phyloP scores from a whole-genome alignment of 2,797 vertebrate species.

The Anabacerthia variegaticeps region DNA sequence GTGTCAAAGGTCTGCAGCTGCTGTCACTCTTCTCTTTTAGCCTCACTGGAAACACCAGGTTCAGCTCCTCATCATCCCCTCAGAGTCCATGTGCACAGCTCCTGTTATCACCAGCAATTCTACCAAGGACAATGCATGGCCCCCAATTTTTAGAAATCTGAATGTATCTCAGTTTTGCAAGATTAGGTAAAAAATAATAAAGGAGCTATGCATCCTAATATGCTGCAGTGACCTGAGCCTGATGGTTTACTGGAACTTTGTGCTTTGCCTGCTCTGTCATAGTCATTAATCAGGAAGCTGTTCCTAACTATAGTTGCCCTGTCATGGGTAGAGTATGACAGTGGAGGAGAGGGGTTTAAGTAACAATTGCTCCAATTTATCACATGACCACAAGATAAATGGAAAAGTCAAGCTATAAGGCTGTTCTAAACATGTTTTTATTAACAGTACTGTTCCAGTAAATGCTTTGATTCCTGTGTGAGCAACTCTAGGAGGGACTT shows the following conservation, averaged over 20 bases:
- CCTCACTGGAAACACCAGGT: conserved; percentile 33
- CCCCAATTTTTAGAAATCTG: neutral
- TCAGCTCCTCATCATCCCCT: neutral
- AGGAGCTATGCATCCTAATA: neutral
- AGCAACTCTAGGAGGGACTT: neutral
- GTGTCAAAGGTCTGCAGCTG: conserved; percentile 77
- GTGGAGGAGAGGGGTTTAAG: neutral
- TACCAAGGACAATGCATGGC: neutral
- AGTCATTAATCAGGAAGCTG: conserved; percentile 61
- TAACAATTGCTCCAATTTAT: neutral
- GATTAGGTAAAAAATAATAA: neutral
- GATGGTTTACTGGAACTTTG: conserved; percentile 1
- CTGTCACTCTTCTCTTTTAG: conserved; percentile 64
- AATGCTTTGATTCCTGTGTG: neutral
- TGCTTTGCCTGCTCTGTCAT: conserved; percentile 24
- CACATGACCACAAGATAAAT: neutral
- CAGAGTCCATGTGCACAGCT: neutral
- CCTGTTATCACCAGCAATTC: neutral
- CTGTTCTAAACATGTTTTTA: neutral
- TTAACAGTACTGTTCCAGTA: neutral
- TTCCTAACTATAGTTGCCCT: conserved; percentile 67
- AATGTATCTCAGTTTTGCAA: neutral
- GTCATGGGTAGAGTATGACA: conserved; percentile 43
- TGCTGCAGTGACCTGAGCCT: neutral
- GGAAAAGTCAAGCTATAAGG: neutral